A percentile compares a stretch with the other conserved stretches of the same genome.
Evolutionary conservation across 2,113 vertebrate genomes (phyloP).

Genomic region (Hyperopisus bebe): DNA sequence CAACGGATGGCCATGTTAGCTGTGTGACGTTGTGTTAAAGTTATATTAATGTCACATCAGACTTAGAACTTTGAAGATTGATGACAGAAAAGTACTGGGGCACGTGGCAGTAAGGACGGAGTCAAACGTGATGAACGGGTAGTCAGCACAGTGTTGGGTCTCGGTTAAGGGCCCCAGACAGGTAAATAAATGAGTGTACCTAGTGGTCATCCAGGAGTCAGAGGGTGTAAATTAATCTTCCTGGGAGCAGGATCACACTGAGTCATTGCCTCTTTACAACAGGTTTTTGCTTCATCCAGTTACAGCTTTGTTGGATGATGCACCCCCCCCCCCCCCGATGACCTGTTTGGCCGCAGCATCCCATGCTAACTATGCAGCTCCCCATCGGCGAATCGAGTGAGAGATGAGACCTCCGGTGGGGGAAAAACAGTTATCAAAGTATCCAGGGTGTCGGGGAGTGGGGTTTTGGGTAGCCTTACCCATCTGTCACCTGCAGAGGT

Average conservation of each 20-base stretch:
- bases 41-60: neutral
- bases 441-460: neutral
- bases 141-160: neutral
- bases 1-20: neutral
- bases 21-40: neutral
- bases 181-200: neutral
- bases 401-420: neutral
- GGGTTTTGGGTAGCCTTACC: neutral
- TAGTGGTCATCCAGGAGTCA: neutral
- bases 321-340: neutral
- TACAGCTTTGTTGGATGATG: neutral
- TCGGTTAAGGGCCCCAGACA: neutral
- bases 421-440: neutral
- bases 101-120: neutral
- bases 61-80: neutral
- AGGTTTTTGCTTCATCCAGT: neutral
- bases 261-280: neutral
- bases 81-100: neutral
- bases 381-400: neutral
- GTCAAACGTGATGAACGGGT: neutral
- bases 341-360: neutral
- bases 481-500: slow-evolving; percentile 4
- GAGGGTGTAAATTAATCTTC: slow-evolving; percentile 8
- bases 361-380: neutral
- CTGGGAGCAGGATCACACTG: neutral